A percentile compares a stretch with the other conserved stretches of the same genome.
These are phyloP conservation scores for Ctena decussata DNA, from an alignment of 2,888 invertebrate genomes.

Conservation along the genomic window DNA sequence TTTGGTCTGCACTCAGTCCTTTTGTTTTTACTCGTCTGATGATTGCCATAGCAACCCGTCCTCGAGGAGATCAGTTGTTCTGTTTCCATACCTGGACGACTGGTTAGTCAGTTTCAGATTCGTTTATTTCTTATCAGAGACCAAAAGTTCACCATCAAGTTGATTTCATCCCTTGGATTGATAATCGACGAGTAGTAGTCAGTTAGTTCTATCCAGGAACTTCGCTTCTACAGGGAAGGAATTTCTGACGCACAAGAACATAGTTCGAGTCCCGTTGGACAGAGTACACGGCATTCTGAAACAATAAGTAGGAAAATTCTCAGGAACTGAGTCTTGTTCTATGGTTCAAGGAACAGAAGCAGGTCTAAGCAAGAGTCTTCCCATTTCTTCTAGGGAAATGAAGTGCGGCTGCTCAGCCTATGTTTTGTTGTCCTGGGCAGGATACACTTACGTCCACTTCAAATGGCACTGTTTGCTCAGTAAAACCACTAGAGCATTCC, in stretches of 20 bases:
- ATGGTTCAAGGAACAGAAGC: neutral
- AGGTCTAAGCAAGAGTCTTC: slow-evolving; percentile 11
- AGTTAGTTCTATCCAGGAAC: slow-evolving; percentile 24
- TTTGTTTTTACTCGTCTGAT: neutral
- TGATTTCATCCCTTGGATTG: neutral
- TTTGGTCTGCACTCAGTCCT: neutral
- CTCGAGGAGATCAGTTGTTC: too few relatives aligned
- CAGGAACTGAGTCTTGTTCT: neutral
- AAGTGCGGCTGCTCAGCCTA: slow-evolving; percentile 3
- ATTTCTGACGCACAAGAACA: neutral
- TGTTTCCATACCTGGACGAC: neutral
- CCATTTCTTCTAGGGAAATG: neutral
- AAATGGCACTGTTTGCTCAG: neutral
- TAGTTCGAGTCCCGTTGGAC: neutral
- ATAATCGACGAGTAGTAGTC: slow-evolving; percentile 6
- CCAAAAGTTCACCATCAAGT: neutral
- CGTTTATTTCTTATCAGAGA: neutral
- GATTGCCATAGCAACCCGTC: too few relatives aligned
- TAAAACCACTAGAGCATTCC: neutral
- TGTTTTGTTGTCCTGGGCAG: slow-evolving; percentile 14
- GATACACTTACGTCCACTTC: slow-evolving; percentile 29
- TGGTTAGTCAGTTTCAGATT: neutral
- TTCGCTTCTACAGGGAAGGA: slow-evolving; percentile 15
- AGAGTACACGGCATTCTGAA: neutral
- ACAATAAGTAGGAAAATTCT: too few relatives aligned